phyloP scores from a whole-genome alignment of 2,113 vertebrate genomes.

The Pterophyllum scalare region DNA sequence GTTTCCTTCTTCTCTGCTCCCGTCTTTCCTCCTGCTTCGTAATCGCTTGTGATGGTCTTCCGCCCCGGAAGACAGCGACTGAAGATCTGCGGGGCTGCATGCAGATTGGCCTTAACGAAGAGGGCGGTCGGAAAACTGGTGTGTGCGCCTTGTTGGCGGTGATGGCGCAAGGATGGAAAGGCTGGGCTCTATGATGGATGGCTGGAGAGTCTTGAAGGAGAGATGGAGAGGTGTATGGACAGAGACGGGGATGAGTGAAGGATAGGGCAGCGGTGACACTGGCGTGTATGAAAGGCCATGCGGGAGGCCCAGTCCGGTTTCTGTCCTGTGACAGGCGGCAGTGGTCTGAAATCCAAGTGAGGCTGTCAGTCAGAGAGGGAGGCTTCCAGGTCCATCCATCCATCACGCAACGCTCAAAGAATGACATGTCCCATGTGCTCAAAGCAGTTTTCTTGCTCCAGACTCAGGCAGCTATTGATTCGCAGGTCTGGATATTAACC shows the following conservation, averaged over 20 bases:
- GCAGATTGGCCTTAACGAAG: constrained; percentile 4
- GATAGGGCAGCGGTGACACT: constrained; percentile 48
- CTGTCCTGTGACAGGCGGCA: constrained; percentile 58
- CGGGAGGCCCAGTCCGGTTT: constrained; percentile 64
- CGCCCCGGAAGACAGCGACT: neutral
- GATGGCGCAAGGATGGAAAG: constrained; percentile 4
- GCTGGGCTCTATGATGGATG: constrained; percentile 44
- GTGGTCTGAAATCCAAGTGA: constrained; percentile 50
- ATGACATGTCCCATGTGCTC: constrained; percentile 28
- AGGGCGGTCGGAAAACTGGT: neutral
- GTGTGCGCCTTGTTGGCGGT: constrained; percentile 1
- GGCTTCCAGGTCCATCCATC: constrained; percentile 61
- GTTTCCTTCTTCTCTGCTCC: neutral
- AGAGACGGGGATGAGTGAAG: constrained; percentile 50
- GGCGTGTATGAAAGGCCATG: constrained; percentile 63
- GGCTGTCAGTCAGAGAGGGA: constrained; percentile 66
- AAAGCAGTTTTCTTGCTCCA: constrained; percentile 21
- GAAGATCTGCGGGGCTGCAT: constrained; percentile 7
- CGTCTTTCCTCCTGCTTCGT: neutral
- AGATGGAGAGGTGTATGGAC: constrained; percentile 35
- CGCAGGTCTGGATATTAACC: neutral
- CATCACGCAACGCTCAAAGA: constrained; percentile 51
- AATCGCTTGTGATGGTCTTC: constrained; percentile 22
- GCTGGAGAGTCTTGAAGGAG: constrained; percentile 36
- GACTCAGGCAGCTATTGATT: constrained; percentile 36